These are phyloP conservation scores for Leuciscus idus DNA, from an alignment of 2,113 vertebrate species.

Conservation along the genomic window DNA sequence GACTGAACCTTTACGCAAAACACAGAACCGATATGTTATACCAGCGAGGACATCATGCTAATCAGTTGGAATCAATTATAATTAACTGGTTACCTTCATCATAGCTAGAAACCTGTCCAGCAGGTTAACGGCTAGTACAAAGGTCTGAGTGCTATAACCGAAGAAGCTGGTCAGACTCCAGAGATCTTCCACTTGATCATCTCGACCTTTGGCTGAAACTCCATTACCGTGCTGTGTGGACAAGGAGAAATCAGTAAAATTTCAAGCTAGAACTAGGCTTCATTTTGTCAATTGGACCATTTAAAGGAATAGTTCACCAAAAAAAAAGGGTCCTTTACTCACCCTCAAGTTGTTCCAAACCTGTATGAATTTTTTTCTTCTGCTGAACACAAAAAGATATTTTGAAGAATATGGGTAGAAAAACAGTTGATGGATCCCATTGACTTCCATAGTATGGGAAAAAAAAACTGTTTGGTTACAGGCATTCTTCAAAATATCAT, in stretches of 20 bases:
- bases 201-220: conserved; percentile 88
- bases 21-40: background rate
- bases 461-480: no score
- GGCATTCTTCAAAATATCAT: no score
- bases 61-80: background rate
- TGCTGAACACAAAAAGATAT: no score
- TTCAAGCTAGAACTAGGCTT: background rate
- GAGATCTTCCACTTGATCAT: conserved; percentile 93
- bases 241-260: background rate
- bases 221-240: conserved; percentile 79
- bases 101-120: conserved; percentile 95
- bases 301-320: no score
- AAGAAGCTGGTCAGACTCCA: conserved; percentile 96
- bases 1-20: conserved; percentile 84
- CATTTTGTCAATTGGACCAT: no score
- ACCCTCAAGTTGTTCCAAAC: no score
- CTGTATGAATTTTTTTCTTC: no score
- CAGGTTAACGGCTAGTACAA: conserved; percentile 94
- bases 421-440: no score
- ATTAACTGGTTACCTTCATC: conserved; percentile 84
- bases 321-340: no score
- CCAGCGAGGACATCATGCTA: background rate
- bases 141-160: conserved; percentile 92
- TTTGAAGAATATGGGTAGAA: no score
- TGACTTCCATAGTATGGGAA: no score